Evolutionary conservation across 2,888 invertebrate species (phyloP).

Genomic region (Nineta flava): DNA sequence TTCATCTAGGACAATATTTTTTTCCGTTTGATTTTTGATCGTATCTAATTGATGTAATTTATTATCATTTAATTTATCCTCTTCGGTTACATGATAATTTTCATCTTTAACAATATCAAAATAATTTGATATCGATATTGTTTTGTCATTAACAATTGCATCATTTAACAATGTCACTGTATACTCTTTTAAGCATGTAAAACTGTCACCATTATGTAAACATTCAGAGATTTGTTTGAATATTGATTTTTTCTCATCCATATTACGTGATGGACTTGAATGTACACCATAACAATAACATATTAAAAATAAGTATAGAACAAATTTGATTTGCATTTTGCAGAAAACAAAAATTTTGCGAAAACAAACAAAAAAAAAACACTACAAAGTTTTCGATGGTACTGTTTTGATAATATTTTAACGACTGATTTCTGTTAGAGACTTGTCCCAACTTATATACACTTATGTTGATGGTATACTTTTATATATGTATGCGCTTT

Average conservation of each 20-base stretch:
- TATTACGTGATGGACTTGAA: not conserved
- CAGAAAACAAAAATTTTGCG: too few relatives aligned
- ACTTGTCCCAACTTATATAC: not conserved
- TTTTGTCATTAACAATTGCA: slow-evolving; percentile 24
- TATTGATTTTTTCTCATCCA: not conserved
- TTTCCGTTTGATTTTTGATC: slow-evolving; percentile 34
- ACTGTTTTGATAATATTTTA: too few relatives aligned
- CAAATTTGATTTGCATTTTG: too few relatives aligned
- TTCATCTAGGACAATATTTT: slow-evolving; percentile 31
- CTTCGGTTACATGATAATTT: slow-evolving; percentile 16
- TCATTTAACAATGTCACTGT: slow-evolving; percentile 26
- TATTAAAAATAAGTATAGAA: not conserved
- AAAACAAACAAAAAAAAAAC: too few relatives aligned
- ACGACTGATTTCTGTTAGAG: not conserved
- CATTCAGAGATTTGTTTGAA: slow-evolving; percentile 20
- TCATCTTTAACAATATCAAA: slow-evolving; percentile 25
- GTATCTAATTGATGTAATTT: slow-evolving; percentile 27
- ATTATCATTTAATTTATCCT: slow-evolving; percentile 13
- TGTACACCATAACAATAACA: too few relatives aligned
- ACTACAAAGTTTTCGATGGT: too few relatives aligned
- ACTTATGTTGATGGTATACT: not conserved
- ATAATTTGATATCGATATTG: slow-evolving; percentile 21
- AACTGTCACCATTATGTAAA: slow-evolving; percentile 19
- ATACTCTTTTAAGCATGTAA: slow-evolving; percentile 29
- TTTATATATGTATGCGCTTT: not conserved